Base-by-base conservation (phyloP, 2,113 vertebrate species). In the Macrotis lagotis region DNA sequence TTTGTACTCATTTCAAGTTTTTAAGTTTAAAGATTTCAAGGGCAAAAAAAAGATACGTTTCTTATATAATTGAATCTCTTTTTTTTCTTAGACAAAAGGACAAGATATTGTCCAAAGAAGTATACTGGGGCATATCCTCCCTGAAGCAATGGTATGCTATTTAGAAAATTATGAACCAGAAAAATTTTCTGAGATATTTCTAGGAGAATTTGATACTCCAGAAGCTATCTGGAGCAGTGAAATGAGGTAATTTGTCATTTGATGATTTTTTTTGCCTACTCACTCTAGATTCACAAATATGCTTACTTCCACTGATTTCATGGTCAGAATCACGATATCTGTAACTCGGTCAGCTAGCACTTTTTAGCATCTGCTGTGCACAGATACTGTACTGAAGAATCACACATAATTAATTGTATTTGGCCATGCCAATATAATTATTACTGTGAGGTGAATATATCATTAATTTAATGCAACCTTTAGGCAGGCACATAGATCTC, bases 151-250 rank as follows among this genome's bases (percentile, higher is more conserved):
- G 99, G 99, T 99, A 96, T 99, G 99, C 98, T 99, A 99, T 92
- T 98, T 99, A 97, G 99, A 99, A 98, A 99, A 99, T 97, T 99
- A 99, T 51, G 99, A 99, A 93, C 98, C 99, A 24, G 99, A 99
- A 93, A 99, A 99, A 95, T 99, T 99, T 98, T 99, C 99, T 1
- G 99, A 99, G 98, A 99, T 99, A 97, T 99, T 99, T 98, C 98
- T 99, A 16, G 99, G 99, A 96, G 99, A 99, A 96, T 99, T 99
- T 98, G 99, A 99, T 94, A 99, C 99, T 28, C 99, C 99, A 2
- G 99, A 99, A 98, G 99, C 99, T 96, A 99, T 99, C 98, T 99
- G 99, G 99, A 99, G 99, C 99, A 99, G 99, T 83, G 99, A 99
- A 98, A 99, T 99, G 99, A 99, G 99, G 99, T 99, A 96, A 97